Base-by-base conservation (phyloP, 2,888 invertebrate species). In the Meandrusa payeni region DNA sequence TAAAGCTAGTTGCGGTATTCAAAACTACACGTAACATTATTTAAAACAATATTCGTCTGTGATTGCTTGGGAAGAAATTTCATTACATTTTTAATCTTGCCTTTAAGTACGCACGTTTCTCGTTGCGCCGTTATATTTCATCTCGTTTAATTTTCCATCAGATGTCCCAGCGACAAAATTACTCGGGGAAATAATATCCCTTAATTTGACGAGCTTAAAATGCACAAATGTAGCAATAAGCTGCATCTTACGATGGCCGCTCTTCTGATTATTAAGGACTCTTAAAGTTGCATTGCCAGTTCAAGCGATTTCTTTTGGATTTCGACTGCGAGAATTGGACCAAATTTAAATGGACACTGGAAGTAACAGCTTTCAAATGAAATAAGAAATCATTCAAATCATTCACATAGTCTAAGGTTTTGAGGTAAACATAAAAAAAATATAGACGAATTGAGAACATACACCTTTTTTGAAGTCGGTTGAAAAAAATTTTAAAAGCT, bases 161-260 rank as follows among this genome's bases (percentile, higher is more conserved):
- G 52, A 38, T 49, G 51, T 52, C 50, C 48, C 45, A 46, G 48
- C 46, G 38, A 50, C 61, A 48, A 73, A 73, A 79, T 72, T 68
- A 63, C 69, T 50, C 53, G 55, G 61, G 68, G 70, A 71, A 76
- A 79, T 75, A 79, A 76, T 78, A 79, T 75, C 58, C 59, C 62
- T 62, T 80, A 79, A 80, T 80, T 78, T 77, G 72, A 78, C 80
- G 72, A 80, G 74, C 71, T 74, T 60, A 54, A 57, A 64, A 69
- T 64, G 64, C 47, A 61, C 51, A 55, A 64, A 53, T 51, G 50
- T 48, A 63, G 74, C 79, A 80, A 78, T 80, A 80, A 76, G 72
- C 72, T 59, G 49, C 52, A 57, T 55, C 52, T 54, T 52, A 52
- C 59, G 60, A 54, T 51, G 61, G 61, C 62, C 61, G 51, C 48